Percentiles rank a stretch among this genome's conserved stretches.
Conservation (phyloP, 1,140 invertebrate species). For the Aphis gossypii region DNA sequence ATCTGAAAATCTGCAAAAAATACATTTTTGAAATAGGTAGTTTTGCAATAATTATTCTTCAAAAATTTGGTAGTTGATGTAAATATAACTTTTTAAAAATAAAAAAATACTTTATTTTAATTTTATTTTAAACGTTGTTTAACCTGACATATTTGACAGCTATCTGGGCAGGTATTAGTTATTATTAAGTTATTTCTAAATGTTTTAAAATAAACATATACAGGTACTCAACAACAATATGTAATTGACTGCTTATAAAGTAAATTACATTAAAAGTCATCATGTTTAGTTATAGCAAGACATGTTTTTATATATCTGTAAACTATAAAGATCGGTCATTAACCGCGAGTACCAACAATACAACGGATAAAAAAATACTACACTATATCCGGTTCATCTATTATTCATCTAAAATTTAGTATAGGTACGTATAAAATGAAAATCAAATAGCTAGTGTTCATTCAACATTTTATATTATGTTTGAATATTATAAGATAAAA, state of each 20-base stretch:
- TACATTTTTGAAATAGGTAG: neutral
- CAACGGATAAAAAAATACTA: neutral
- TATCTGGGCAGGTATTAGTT: neutral
- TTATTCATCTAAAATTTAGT: neutral
- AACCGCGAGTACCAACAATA: slow-evolving; percentile 6
- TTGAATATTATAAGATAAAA: neutral
- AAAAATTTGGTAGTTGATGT: neutral
- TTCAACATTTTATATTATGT: neutral
- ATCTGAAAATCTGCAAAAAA: neutral
- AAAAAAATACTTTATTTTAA: neutral
- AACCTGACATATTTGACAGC: neutral
- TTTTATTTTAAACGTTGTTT: neutral
- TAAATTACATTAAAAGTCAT: neutral
- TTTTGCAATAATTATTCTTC: too few species aligned
- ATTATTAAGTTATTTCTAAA: neutral
- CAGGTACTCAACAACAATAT: neutral
- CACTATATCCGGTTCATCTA: neutral
- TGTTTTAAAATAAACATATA: neutral
- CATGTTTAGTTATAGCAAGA: neutral
- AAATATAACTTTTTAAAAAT: too few species aligned
- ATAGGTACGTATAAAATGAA: neutral
- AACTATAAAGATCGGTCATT: neutral
- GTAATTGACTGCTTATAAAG: neutral
- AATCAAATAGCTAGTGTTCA: neutral
- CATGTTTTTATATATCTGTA: neutral